Evolutionary conservation across 2,113 vertebrate genomes (phyloP).

Genomic region (Neolamprologus cancellatus): DNA sequence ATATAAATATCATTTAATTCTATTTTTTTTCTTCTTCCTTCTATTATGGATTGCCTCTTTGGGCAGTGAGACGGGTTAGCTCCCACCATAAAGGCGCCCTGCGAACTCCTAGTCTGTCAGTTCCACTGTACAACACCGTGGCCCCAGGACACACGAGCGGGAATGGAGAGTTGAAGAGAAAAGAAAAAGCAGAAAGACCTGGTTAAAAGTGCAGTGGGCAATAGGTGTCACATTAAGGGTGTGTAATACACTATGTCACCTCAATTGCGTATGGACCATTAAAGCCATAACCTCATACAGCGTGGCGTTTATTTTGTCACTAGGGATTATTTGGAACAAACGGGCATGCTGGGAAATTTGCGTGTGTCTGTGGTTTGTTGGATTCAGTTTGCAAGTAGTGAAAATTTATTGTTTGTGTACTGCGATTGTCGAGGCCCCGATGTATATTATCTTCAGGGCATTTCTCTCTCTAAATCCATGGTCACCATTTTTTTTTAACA

Average conservation of each 20-base stretch:
- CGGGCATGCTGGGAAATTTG: conserved; percentile 18
- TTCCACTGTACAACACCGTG: conserved; percentile 58
- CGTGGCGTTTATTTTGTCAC: conserved; percentile 67
- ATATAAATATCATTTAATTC: not conserved
- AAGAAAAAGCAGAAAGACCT: conserved; percentile 43
- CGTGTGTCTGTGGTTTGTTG: not conserved
- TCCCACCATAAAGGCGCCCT: conserved; percentile 41
- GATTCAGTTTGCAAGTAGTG: not conserved
- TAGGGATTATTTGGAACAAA: conserved; percentile 67
- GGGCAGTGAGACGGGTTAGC: conserved; percentile 33
- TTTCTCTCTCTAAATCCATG: conserved; percentile 17
- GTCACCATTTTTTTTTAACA: not conserved
- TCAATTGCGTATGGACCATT: conserved; percentile 58
- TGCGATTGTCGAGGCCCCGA: not conserved
- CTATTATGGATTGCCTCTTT: not conserved
- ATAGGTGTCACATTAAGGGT: conserved; percentile 63
- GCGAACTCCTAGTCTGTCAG: conserved; percentile 63
- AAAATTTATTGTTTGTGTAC: conserved; percentile 13
- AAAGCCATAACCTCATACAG: conserved; percentile 55
- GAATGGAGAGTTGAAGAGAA: conserved; percentile 26
- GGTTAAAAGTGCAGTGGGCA: conserved; percentile 53
- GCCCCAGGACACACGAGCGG: conserved; percentile 53
- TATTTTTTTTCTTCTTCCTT: not conserved
- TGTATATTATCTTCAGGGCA: not conserved
- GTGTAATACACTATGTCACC: conserved; percentile 67